A percentile compares a stretch with the other conserved stretches of the same genome.
Conservation (phyloP, 2,797 vertebrate genomes). For the Catostomus latipinnis region DNA sequence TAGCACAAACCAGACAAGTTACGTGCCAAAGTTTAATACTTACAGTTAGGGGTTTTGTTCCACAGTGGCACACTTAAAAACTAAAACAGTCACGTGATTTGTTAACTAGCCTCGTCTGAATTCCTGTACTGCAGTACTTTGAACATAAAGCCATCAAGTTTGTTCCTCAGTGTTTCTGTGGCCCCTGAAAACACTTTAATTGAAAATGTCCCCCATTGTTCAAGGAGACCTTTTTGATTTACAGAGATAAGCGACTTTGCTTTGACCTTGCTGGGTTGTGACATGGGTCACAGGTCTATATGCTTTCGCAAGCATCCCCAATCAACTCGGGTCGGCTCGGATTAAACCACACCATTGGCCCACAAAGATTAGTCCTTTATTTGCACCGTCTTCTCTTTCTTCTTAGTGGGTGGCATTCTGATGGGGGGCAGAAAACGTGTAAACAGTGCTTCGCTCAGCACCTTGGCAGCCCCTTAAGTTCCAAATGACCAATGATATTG, state of each 20-base stretch:
- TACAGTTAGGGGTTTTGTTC: not conserved
- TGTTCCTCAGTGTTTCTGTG: conserved; percentile 38
- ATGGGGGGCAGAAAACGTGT: conserved; percentile 65
- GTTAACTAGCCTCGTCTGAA: not conserved
- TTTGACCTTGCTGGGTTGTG: conserved; percentile 71
- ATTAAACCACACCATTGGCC: conserved; percentile 55
- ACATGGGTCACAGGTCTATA: conserved; percentile 67
- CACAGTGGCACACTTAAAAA: not conserved
- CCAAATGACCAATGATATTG: conserved; percentile 75
- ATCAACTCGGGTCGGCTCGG: conserved; percentile 61
- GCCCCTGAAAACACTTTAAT: conserved; percentile 64
- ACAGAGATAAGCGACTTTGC: conserved; percentile 71
- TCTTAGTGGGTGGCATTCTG: conserved; percentile 48
- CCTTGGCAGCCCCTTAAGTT: conserved; percentile 73
- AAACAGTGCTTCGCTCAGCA: conserved; percentile 74
- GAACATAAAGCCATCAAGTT: not conserved
- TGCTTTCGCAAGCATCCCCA: conserved; percentile 54
- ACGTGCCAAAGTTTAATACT: not conserved
- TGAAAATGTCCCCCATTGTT: conserved; percentile 77
- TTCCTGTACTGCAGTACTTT: not conserved
- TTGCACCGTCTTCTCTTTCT: conserved; percentile 53
- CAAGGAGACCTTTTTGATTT: conserved; percentile 75
- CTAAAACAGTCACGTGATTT: not conserved
- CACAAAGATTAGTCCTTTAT: conserved; percentile 54
- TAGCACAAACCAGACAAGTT: not conserved